These are phyloP conservation scores for Sarcophilus harrisii DNA, from an alignment of 2,797 vertebrate species.

Conservation along the genomic window DNA sequence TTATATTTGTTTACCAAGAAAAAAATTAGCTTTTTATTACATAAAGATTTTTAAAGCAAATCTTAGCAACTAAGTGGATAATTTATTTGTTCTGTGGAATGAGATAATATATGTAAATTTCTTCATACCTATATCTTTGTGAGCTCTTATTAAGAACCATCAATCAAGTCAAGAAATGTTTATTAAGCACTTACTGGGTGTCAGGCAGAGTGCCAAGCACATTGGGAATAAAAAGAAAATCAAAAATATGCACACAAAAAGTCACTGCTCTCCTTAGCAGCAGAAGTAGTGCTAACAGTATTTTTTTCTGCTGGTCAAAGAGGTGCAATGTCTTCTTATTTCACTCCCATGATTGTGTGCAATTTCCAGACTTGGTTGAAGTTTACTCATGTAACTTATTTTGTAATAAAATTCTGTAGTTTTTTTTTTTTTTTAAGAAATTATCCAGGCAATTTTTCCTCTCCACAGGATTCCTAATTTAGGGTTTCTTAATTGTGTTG, in stretches of 20 bases:
- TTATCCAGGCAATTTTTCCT: background rate
- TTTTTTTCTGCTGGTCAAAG: background rate
- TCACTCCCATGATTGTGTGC: background rate
- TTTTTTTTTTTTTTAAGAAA: conserved; percentile 2
- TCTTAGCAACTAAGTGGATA: conserved; percentile 3
- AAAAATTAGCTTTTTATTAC: conserved; percentile 49
- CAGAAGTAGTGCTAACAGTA: background rate
- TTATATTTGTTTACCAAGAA: conserved; percentile 11
- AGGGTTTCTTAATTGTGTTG: conserved; percentile 26
- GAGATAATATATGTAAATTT: background rate
- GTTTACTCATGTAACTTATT: conserved; percentile 7
- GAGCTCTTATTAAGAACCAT: background rate
- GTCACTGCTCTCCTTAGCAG: background rate
- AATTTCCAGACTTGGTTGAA: background rate
- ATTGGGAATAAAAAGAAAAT: background rate
- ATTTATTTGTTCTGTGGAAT: background rate
- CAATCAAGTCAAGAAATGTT: background rate
- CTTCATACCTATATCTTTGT: background rate
- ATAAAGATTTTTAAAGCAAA: conserved; percentile 15
- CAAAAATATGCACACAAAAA: background rate
- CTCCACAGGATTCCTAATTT: background rate
- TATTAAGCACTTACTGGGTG: background rate
- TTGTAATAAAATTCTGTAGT: background rate
- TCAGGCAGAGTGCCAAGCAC: background rate
- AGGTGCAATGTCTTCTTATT: background rate